These are phyloP conservation scores for Dryoscopus gambensis DNA, from an alignment of 2,113 vertebrate species.

Conservation along the genomic window DNA sequence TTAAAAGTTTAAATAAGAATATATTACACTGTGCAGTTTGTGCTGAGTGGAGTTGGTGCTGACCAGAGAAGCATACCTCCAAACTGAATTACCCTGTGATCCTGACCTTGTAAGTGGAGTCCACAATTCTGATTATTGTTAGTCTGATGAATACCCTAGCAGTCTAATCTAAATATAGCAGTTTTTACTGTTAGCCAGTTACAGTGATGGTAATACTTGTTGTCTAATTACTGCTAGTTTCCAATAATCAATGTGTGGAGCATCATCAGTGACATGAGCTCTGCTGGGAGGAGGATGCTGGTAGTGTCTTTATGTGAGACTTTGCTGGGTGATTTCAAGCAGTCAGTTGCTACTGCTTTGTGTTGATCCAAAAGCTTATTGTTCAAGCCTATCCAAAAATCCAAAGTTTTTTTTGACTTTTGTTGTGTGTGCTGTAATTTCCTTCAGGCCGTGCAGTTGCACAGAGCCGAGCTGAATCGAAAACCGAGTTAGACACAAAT, in stretches of 20 bases:
- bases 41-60: not conserved
- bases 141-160: not conserved
- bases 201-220: not conserved
- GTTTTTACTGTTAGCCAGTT: not conserved
- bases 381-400: not conserved
- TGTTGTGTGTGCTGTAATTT: not conserved
- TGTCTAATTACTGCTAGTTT: not conserved
- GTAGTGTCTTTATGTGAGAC: not conserved
- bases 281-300: not conserved
- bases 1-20: not conserved
- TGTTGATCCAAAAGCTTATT: not conserved
- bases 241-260: not conserved
- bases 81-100: not conserved
- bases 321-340: not conserved
- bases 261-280: not conserved
- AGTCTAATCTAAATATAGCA: not conserved
- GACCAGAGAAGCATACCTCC: not conserved
- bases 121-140: not conserved
- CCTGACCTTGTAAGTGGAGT: not conserved
- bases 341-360: not conserved
- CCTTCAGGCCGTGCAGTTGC: accelerated
- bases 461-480: not conserved
- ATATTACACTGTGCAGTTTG: not conserved
- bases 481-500: not conserved
- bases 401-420: not conserved